Conservation (phyloP, 2,797 vertebrate species). For the Malurus splendens region DNA sequence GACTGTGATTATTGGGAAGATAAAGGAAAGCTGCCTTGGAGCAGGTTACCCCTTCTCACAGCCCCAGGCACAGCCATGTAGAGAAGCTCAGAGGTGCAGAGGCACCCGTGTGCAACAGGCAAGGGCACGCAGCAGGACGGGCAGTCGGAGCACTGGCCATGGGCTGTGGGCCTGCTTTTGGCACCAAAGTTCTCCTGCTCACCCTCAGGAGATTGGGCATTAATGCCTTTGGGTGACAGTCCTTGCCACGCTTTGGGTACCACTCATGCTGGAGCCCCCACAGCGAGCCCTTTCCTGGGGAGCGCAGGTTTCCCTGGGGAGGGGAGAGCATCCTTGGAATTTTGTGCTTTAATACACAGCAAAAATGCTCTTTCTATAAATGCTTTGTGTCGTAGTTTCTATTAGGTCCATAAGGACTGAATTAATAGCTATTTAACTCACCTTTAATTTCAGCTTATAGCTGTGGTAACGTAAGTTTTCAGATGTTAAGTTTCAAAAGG, state of each 20-base stretch:
- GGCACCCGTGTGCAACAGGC: background rate
- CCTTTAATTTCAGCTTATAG: background rate
- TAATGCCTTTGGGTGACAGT: rapidly evolving
- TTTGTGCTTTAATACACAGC: background rate
- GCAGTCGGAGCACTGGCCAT: rapidly evolving
- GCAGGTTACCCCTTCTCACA: background rate
- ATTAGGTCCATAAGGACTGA: background rate
- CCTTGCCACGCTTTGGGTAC: background rate
- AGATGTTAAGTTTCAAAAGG: background rate
- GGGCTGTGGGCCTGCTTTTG: background rate
- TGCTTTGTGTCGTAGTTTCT: background rate
- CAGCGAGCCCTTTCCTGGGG: background rate
- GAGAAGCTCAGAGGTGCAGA: background rate
- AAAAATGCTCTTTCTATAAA: background rate
- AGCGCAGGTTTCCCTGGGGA: background rate
- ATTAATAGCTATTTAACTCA: background rate
- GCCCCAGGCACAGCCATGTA: rapidly evolving
- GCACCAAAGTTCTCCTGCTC: background rate
- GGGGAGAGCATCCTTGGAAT: background rate
- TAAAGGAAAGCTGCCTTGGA: background rate
- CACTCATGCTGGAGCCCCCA: rapidly evolving
- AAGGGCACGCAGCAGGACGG: rapidly evolving
- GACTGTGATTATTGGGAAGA: background rate
- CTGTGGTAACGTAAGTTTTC: background rate
- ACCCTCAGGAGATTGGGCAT: background rate